Percentiles rank a stretch among this genome's conserved stretches.
These are phyloP conservation scores for Metopia argyrocephala DNA, from an alignment of 2,888 invertebrate genomes.

Conservation along the genomic window DNA sequence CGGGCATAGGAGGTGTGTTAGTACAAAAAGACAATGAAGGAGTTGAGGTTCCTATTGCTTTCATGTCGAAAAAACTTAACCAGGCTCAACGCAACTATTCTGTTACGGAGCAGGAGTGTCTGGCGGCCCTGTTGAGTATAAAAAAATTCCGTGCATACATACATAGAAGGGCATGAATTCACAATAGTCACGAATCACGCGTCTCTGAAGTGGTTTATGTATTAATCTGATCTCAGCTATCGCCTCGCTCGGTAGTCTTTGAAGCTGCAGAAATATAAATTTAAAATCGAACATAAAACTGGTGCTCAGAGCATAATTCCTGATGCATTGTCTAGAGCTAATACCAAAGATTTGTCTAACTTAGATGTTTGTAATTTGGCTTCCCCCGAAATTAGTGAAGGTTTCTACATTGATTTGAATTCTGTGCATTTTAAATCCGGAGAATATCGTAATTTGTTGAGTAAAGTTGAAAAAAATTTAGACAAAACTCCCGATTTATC, in stretches of 20 bases:
- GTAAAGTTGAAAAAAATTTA: background rate
- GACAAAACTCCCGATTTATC: slow-evolving; percentile 9
- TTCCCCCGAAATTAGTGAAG: background rate
- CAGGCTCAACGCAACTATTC: no score
- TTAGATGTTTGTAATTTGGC: background rate
- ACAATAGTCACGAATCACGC: no score
- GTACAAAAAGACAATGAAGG: background rate
- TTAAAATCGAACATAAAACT: slow-evolving; percentile 2
- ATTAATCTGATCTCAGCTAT: slow-evolving; percentile 28
- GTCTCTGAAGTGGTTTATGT: no score
- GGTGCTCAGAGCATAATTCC: slow-evolving; percentile 31
- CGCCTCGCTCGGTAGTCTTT: slow-evolving; percentile 36
- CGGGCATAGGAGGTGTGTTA: no score
- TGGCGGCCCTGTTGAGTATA: no score
- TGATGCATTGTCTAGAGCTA: slow-evolving; percentile 29
- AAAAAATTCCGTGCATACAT: no score
- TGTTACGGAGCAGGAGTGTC: no score
- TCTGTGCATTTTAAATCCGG: slow-evolving; percentile 18
- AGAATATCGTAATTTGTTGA: no score
- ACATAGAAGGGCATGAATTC: no score
- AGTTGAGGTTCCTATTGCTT: slow-evolving; percentile 9
- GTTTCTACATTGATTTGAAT: slow-evolving; percentile 10
- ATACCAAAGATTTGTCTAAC: slow-evolving; percentile 23
- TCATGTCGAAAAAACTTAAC: no score
- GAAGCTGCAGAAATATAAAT: slow-evolving; percentile 36